Evolutionary conservation across 2,113 vertebrate genomes (phyloP).

Genomic region (Theristicus caerulescens): DNA sequence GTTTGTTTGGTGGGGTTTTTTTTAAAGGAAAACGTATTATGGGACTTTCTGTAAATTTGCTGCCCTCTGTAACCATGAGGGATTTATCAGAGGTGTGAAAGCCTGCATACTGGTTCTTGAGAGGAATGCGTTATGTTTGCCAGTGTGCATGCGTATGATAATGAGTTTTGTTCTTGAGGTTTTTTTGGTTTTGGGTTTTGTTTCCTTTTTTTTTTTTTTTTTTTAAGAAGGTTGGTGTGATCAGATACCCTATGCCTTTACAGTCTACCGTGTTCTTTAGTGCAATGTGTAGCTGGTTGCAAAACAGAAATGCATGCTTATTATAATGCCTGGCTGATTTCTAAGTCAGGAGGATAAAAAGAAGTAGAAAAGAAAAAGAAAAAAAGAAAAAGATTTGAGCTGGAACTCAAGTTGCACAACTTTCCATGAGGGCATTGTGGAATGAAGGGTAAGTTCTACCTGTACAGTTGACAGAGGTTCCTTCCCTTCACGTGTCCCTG

Average conservation of each 20-base stretch:
- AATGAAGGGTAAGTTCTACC: background rate
- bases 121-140: background rate
- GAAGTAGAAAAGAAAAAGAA: background rate
- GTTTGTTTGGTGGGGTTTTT: background rate
- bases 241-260: background rate
- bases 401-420: background rate
- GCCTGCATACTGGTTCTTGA: background rate
- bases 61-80: background rate
- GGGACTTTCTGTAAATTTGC: background rate
- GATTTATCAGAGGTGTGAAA: background rate
- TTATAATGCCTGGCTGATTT: background rate
- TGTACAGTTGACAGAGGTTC: background rate
- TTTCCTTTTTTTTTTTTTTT: too few relatives aligned
- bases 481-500: background rate
- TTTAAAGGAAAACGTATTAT: background rate
- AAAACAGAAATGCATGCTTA: background rate
- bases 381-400: background rate
- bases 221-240: background rate
- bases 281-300: background rate
- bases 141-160: background rate
- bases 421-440: accelerated
- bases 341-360: background rate
- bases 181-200: background rate
- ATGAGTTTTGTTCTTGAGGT: background rate
- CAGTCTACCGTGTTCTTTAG: background rate